Evolutionary conservation across 1,140 invertebrate species (phyloP).

Genomic region (Diploscapter pachys): DNA sequence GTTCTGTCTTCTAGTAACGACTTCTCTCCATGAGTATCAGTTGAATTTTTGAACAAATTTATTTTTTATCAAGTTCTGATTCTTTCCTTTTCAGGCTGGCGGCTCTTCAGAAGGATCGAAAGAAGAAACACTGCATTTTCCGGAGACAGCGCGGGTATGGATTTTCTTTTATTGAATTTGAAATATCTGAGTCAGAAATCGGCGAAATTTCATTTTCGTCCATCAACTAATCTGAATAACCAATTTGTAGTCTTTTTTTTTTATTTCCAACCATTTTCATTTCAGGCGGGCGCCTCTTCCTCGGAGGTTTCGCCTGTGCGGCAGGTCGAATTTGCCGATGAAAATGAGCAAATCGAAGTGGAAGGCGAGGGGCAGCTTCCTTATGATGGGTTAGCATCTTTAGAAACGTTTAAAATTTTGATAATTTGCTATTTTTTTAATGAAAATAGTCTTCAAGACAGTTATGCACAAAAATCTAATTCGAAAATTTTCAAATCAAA

Average conservation of each 20-base stretch:
- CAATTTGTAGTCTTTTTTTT: background rate
- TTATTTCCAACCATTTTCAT: background rate
- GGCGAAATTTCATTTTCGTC: too few relatives aligned
- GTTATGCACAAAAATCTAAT: too few relatives aligned
- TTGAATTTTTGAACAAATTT: too few relatives aligned
- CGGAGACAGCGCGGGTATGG: conserved; percentile 21
- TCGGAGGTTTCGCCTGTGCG: conserved; percentile 32
- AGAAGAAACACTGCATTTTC: conserved; percentile 26
- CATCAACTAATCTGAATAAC: too few relatives aligned
- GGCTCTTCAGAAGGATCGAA: conserved; percentile 30
- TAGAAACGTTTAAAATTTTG: too few relatives aligned
- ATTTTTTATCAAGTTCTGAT: too few relatives aligned
- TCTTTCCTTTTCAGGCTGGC: conserved; percentile 5
- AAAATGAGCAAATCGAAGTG: conserved; percentile 37
- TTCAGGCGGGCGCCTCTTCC: conserved; percentile 15
- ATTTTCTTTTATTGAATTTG: background rate
- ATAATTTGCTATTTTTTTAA: too few relatives aligned
- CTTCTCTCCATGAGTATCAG: too few relatives aligned
- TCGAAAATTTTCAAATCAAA: too few relatives aligned
- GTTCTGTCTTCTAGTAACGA: too few relatives aligned
- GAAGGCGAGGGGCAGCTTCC: conserved; percentile 35
- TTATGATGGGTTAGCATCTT: conserved; percentile 47
- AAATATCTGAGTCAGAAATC: too few relatives aligned
- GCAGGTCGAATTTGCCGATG: conserved; percentile 40
- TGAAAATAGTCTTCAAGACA: too few relatives aligned